These are phyloP conservation scores for Montifringilla adamsi DNA, from an alignment of 2,113 vertebrate species.

Conservation along the genomic window DNA sequence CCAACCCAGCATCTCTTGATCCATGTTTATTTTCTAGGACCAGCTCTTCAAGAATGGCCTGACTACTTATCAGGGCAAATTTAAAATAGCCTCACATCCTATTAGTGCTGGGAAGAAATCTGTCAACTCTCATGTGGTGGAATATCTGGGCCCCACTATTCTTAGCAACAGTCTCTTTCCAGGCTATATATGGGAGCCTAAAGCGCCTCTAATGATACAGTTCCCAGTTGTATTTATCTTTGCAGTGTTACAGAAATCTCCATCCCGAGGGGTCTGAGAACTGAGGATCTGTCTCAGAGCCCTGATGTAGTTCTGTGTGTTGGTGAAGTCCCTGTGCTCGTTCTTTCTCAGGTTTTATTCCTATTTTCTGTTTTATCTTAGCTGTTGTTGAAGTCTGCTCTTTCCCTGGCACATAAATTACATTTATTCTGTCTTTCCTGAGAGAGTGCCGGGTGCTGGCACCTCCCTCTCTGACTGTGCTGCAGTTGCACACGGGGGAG, in stretches of 20 bases:
- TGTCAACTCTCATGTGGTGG: not conserved
- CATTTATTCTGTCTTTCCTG: not conserved
- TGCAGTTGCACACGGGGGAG: not conserved
- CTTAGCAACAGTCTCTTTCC: conserved; percentile 60
- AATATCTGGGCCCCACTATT: conserved; percentile 51
- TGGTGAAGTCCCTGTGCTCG: not conserved
- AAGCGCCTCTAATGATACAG: not conserved
- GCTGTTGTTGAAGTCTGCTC: not conserved
- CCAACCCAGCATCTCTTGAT: not conserved
- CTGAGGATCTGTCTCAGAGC: not conserved
- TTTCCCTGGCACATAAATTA: not conserved
- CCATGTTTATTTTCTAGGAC: not conserved
- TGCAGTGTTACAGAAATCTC: not conserved
- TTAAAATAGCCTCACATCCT: conserved; percentile 38
- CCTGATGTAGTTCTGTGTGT: not conserved
- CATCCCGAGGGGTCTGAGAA: not conserved
- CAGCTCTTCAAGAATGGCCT: not conserved
- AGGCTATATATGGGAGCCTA: conserved; percentile 59
- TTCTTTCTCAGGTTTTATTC: not conserved
- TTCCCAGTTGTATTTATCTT: conserved; percentile 38
- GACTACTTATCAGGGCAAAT: not conserved
- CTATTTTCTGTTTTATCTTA: not conserved
- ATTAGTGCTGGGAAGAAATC: conserved; percentile 31
- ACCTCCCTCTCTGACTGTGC: fast-evolving
- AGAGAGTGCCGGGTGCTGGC: not conserved